phyloP scores from a whole-genome alignment of 2,797 vertebrate species.

The Phataginus tetradactyla region DNA sequence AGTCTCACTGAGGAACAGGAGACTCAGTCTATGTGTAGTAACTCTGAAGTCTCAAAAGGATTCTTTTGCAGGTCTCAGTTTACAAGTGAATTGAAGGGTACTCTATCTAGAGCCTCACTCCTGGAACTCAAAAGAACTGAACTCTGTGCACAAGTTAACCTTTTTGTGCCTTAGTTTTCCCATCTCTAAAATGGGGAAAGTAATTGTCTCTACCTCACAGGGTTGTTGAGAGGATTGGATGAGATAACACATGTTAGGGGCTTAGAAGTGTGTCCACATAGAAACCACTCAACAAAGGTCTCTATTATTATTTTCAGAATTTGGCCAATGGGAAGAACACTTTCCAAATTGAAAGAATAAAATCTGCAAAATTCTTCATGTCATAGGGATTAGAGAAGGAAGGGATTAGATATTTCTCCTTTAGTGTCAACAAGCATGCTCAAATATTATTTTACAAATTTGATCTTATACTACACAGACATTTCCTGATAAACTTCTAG shows the following conservation, averaged over 20 bases:
- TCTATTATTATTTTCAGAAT: conserved; percentile 5
- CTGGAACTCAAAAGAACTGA: neutral
- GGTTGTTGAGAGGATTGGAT: neutral
- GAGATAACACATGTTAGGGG: neutral
- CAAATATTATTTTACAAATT: neutral
- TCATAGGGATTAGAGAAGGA: neutral
- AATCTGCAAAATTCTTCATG: neutral
- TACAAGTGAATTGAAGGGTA: neutral
- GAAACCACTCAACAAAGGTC: neutral
- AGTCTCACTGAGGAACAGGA: neutral
- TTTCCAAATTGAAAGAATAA: neutral
- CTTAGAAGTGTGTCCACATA: neutral
- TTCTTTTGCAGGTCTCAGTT: neutral
- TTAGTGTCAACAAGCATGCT: neutral
- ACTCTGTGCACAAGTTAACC: neutral
- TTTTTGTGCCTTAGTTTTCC: neutral
- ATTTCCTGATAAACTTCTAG: neutral
- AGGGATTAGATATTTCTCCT: neutral
- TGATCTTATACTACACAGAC: neutral
- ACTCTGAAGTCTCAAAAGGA: neutral
- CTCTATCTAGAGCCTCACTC: neutral
- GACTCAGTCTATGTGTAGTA: neutral
- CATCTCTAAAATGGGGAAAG: neutral
- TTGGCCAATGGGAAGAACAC: neutral
- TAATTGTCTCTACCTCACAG: neutral